phyloP scores from a whole-genome alignment of 92 coral and sea anemone genomes.

The Desmophyllum pertusum region DNA sequence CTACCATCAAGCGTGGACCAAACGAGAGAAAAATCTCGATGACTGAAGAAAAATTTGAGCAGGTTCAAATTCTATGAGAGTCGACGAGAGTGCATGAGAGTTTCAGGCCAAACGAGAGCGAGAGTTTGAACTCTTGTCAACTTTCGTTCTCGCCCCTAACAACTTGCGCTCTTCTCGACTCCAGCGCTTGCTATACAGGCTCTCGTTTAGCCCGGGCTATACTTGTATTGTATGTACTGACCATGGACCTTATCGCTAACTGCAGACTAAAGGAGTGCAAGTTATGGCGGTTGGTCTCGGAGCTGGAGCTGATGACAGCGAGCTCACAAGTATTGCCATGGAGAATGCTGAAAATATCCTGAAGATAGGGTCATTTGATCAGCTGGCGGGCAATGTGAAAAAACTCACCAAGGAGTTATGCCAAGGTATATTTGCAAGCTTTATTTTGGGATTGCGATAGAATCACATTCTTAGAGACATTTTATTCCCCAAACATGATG shows the following conservation, averaged over 20 bases:
- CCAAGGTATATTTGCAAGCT: constrained; percentile 69
- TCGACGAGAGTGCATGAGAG: too few species aligned
- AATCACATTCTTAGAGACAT: neutral
- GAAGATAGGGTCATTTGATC: constrained; percentile 55
- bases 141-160: too few species aligned
- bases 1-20: too few species aligned
- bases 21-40: too few species aligned
- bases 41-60: too few species aligned
- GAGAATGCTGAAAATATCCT: constrained; percentile 55
- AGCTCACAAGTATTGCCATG: constrained; percentile 66
- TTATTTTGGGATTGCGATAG: too few species aligned
- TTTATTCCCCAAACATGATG: neutral
- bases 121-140: too few species aligned
- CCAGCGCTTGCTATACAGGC: too few species aligned
- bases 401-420: constrained; percentile 67
- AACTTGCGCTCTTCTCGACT: too few species aligned
- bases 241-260: neutral
- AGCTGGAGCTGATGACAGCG: constrained; percentile 57
- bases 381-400: constrained; percentile 51
- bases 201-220: too few species aligned
- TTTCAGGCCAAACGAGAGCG: too few species aligned
- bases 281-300: constrained; percentile 74
- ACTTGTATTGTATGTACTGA: neutral
- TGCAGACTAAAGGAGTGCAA: constrained; percentile 72
- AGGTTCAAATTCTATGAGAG: too few species aligned